Conservation (phyloP, 2,888 invertebrate genomes). For the Amblyteles armatorius region DNA sequence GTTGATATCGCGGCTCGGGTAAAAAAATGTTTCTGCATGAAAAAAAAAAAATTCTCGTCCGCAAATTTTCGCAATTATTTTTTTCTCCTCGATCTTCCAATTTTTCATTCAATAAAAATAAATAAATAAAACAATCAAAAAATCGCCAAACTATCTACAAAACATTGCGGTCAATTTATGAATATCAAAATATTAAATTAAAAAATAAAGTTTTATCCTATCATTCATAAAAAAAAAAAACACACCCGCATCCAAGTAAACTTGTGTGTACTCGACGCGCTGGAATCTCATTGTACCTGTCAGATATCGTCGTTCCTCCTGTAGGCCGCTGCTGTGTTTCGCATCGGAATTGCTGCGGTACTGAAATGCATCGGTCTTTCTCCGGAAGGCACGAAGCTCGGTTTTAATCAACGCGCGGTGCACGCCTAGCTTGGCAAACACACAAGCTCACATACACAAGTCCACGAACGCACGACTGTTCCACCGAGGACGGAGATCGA, state of each 20-base stretch:
- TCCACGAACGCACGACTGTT: neutral
- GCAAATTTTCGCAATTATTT: no score
- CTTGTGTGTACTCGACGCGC: neutral
- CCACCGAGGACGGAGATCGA: neutral
- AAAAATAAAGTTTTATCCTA: no score
- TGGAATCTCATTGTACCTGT: slow-evolving; percentile 66
- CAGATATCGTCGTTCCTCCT: slow-evolving; percentile 65
- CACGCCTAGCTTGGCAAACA: slow-evolving; percentile 16
- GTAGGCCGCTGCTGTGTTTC: slow-evolving; percentile 60
- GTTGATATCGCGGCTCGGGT: no score
- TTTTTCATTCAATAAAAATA: neutral
- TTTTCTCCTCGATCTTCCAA: no score
- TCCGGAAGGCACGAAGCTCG: slow-evolving; percentile 66
- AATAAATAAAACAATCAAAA: no score
- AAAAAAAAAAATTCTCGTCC: no score
- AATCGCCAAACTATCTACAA: no score
- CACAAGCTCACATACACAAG: neutral
- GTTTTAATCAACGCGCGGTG: slow-evolving; percentile 62
- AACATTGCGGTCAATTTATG: no score
- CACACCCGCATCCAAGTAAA: neutral
- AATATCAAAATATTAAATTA: no score
- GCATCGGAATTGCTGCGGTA: slow-evolving; percentile 64
- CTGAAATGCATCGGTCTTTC: slow-evolving; percentile 68
- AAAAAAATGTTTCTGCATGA: no score
- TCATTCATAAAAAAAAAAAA: no score